Evolutionary conservation across 2,113 vertebrate species (phyloP).

Genomic region (Xiphorhynchus elegans): DNA sequence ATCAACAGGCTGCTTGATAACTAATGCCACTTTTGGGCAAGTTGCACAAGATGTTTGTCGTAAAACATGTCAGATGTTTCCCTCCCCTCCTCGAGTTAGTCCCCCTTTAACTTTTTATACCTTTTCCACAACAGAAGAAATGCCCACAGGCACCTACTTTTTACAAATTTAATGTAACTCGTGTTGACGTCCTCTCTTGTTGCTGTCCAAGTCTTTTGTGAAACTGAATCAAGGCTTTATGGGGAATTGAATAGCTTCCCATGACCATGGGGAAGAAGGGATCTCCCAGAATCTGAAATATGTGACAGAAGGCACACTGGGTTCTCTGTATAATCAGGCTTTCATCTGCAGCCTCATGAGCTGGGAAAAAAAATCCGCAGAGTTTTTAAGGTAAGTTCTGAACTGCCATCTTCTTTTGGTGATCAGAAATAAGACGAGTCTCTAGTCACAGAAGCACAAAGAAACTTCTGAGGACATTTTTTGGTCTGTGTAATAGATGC

Average conservation of each 20-base stretch:
- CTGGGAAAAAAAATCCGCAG: not conserved
- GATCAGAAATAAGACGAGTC: not conserved
- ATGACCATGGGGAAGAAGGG: not conserved
- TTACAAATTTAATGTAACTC: not conserved
- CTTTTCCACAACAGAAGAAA: not conserved
- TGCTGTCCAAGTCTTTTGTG: slow-evolving; percentile 49
- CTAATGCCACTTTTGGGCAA: not conserved
- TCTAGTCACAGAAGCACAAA: not conserved
- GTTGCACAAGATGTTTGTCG: not conserved
- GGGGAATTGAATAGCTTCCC: slow-evolving; percentile 33
- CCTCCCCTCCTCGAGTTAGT: not conserved
- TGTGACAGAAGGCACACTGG: not conserved
- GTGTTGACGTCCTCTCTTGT: slow-evolving; percentile 23
- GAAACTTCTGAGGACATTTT: not conserved
- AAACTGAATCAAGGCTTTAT: slow-evolving; percentile 24
- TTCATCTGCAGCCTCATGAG: slow-evolving; percentile 4
- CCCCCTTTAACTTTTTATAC: slow-evolving; percentile 4
- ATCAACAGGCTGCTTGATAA: not conserved
- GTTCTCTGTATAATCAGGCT: not conserved
- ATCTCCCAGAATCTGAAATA: not conserved
- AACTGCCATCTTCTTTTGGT: not conserved
- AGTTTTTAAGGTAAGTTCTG: not conserved
- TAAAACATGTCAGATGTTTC: not conserved
- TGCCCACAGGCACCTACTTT: not conserved
- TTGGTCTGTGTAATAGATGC: not conserved